phyloP scores from a whole-genome alignment of 2,888 invertebrate species.

The Alsophila aescularia region DNA sequence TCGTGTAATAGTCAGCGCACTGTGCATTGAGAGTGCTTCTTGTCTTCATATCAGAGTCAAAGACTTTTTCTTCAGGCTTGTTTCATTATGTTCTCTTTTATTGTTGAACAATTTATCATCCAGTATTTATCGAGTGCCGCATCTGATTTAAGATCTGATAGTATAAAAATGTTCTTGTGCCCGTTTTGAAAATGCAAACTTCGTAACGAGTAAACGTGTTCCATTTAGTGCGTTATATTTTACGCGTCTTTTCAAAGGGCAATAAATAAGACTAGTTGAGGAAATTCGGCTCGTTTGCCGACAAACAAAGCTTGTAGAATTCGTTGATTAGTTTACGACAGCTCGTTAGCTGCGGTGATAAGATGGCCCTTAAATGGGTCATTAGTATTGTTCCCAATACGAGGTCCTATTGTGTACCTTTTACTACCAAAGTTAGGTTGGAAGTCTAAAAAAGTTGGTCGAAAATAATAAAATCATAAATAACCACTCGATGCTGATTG shows the following conservation, averaged over 20 bases:
- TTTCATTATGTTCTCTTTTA: conserved; percentile 3
- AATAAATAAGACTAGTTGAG: conserved; percentile 72
- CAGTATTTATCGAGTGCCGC: conserved; percentile 14
- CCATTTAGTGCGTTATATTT: conserved; percentile 67
- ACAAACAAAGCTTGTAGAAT: conserved; percentile 66
- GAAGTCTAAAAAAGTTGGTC: conserved; percentile 6
- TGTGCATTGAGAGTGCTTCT: conserved; percentile 8
- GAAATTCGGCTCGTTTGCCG: conserved; percentile 64
- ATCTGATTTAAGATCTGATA: conserved; percentile 26
- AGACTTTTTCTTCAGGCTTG: conserved; percentile 10
- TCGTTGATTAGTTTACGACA: conserved; percentile 75
- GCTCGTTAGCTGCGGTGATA: conserved; percentile 76
- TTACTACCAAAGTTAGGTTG: neutral
- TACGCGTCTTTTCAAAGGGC: conserved; percentile 49
- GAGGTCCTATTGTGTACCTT: conserved; percentile 35
- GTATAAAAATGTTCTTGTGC: conserved; percentile 43
- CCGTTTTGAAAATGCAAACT: conserved; percentile 37
- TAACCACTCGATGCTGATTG: neutral
- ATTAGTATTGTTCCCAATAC: conserved; percentile 75
- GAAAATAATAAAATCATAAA: conserved; percentile 10
- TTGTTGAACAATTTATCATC: conserved; percentile 16
- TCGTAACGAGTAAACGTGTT: conserved; percentile 62
- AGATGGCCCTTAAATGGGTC: conserved; percentile 73
- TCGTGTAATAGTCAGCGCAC: conserved; percentile 24
- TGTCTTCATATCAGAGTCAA: conserved; percentile 19